These are phyloP conservation scores for Clistopyga incitator DNA, from an alignment of 2,888 invertebrate genomes.

Conservation along the genomic window DNA sequence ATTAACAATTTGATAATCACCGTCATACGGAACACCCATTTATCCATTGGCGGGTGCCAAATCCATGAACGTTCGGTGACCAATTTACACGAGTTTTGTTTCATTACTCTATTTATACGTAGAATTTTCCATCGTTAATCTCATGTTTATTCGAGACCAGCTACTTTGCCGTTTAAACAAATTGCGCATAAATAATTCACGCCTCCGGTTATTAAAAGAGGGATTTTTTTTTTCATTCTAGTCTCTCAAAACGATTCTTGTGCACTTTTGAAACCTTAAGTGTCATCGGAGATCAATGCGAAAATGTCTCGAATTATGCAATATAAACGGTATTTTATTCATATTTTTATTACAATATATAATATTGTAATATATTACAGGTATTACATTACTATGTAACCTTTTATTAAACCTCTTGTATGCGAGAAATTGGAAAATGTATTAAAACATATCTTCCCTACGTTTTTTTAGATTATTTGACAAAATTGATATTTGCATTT, in stretches of 20 bases:
- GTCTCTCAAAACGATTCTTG: not conserved
- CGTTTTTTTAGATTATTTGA: no score
- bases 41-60: constrained; percentile 66
- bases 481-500: no score
- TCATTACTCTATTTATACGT: constrained; percentile 17
- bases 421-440: not conserved
- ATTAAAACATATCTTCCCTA: no score
- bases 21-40: constrained; percentile 42
- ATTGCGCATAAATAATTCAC: not conserved
- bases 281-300: not conserved
- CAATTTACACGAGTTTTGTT: constrained; percentile 75
- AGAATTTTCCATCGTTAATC: constrained; percentile 16
- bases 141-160: constrained; percentile 1
- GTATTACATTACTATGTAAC: not conserved
- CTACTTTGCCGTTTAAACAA: not conserved
- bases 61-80: constrained; percentile 74
- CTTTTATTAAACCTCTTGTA: not conserved
- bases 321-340: not conserved
- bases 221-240: not conserved
- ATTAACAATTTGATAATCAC: constrained; percentile 21
- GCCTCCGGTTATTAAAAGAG: not conserved
- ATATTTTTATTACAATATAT: no score
- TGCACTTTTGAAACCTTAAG: not conserved
- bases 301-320: not conserved
- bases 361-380: no score